These are phyloP conservation scores for Atherinomorus stipes DNA, from an alignment of 2,113 vertebrate genomes.

Conservation along the genomic window DNA sequence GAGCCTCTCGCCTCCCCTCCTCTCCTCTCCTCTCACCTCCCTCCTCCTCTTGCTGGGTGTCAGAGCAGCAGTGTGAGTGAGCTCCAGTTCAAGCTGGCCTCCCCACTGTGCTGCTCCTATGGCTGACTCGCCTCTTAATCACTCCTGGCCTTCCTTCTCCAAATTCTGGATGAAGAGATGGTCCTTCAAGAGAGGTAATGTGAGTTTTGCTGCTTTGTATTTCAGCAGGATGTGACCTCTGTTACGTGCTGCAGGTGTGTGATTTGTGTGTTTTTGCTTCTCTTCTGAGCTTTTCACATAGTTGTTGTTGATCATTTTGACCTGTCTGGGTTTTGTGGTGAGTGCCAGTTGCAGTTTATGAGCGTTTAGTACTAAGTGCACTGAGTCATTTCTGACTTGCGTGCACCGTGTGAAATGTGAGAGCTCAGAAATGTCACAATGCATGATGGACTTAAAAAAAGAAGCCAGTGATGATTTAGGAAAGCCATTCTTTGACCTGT, in stretches of 20 bases:
- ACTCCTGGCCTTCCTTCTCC: slow-evolving; percentile 98
- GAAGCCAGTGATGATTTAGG: background rate
- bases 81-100: slow-evolving; percentile 59
- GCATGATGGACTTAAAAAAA: background rate
- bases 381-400: slow-evolving; percentile 35
- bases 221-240: slow-evolving; percentile 5
- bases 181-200: slow-evolving; percentile 95
- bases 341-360: background rate
- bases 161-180: slow-evolving; percentile 95
- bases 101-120: slow-evolving; percentile 72
- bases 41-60: slow-evolving; percentile 68
- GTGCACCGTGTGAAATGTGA: background rate
- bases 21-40: slow-evolving; percentile 1
- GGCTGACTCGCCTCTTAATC: slow-evolving; percentile 92
- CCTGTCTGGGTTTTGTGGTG: slow-evolving; percentile 36
- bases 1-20: slow-evolving; percentile 2
- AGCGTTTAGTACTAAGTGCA: background rate
- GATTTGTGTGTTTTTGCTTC: background rate
- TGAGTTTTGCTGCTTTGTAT: background rate
- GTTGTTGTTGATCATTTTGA: slow-evolving; percentile 10
- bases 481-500: background rate
- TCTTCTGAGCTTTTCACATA: background rate
- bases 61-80: slow-evolving; percentile 52
- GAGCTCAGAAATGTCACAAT: background rate
- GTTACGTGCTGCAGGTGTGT: background rate